phyloP scores from a whole-genome alignment of 2,888 invertebrate genomes.

The Melanotus villosus region DNA sequence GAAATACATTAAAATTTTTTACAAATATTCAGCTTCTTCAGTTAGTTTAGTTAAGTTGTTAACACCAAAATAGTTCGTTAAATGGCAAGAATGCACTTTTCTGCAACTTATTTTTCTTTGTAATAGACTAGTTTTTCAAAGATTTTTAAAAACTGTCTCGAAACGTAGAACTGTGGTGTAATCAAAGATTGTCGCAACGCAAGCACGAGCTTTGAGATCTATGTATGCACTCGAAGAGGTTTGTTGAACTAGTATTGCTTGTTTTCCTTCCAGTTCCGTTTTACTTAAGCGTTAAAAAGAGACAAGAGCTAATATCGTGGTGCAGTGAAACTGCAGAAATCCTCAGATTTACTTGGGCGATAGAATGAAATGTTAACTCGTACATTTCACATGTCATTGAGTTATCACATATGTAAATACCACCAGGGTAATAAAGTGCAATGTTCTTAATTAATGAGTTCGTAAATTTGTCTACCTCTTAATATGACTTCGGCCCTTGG shows the following conservation, averaged over 20 bases:
- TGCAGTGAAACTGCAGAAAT: neutral
- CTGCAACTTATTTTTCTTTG: too few species aligned
- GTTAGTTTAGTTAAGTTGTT: too few species aligned
- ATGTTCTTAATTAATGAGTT: constrained; percentile 45
- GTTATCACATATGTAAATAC: constrained; percentile 48
- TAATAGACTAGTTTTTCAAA: too few species aligned
- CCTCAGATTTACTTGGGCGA: constrained; percentile 26
- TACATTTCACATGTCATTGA: constrained; percentile 42
- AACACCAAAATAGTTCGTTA: too few species aligned
- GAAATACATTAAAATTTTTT: too few species aligned
- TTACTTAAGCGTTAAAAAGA: neutral
- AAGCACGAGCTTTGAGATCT: constrained; percentile 34
- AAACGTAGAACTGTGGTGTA: constrained; percentile 20
- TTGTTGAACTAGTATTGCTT: constrained; percentile 29
- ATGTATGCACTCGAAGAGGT: constrained; percentile 27
- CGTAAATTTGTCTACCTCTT: constrained; percentile 45
- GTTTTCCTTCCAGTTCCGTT: constrained; percentile 16
- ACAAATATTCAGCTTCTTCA: too few species aligned
- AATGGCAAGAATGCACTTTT: too few species aligned
- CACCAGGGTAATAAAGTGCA: constrained; percentile 19
- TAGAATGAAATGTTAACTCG: constrained; percentile 45
- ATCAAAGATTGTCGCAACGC: neutral
- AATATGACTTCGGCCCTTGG: constrained; percentile 22
- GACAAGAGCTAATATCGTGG: neutral
- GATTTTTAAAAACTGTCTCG: too few species aligned